Evolutionary conservation across 2,113 vertebrate species (phyloP).

Genomic region (Gavia stellata): DNA sequence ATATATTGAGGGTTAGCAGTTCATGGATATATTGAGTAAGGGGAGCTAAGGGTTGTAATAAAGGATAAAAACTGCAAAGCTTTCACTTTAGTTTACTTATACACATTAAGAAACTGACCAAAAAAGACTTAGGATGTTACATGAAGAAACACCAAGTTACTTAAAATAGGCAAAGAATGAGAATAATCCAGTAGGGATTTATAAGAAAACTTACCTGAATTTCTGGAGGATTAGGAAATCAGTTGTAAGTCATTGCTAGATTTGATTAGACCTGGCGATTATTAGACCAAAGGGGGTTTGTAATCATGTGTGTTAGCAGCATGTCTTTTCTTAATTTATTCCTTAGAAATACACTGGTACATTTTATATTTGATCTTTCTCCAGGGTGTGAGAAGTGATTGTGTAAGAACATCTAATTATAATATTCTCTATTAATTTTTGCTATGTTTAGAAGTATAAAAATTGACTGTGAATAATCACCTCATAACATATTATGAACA

Average conservation of each 20-base stretch:
- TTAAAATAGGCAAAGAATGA: not conserved
- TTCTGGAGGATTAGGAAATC: not conserved
- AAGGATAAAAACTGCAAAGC: not conserved
- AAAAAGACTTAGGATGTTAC: not conserved
- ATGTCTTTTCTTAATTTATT: not conserved
- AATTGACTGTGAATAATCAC: not conserved
- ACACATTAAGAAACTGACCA: not conserved
- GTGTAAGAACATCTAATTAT: not conserved
- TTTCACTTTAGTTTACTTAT: not conserved
- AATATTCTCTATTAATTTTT: not conserved
- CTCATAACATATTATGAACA: not conserved
- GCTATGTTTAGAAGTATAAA: not conserved
- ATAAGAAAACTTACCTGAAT: not conserved
- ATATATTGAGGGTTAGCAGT: not conserved
- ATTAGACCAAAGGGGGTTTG: not conserved
- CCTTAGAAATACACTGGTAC: not conserved
- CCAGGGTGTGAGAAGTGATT: not conserved
- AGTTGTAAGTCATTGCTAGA: not conserved
- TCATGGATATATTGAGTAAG: not conserved
- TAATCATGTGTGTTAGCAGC: not conserved
- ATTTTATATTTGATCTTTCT: not conserved
- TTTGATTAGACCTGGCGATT: not conserved
- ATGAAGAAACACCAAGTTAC: not conserved
- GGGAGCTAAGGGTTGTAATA: not conserved
- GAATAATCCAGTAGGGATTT: not conserved